Base-by-base conservation (phyloP, 1,140 invertebrate genomes). In the Elysia chlorotica region DNA sequence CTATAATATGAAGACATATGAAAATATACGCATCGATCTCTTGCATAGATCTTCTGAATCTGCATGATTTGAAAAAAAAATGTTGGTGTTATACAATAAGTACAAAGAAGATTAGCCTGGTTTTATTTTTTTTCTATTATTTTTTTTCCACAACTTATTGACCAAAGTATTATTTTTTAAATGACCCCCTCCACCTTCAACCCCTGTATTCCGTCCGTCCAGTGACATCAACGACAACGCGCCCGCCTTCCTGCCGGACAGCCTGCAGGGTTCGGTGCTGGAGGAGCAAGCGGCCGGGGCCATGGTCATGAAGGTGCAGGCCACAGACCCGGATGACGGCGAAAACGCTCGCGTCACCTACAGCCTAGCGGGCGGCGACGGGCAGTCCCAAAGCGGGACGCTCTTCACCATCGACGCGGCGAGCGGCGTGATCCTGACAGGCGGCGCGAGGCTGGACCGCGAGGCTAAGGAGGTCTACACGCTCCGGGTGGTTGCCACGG, bases 301-400 rank as follows among this genome's bases (percentile, higher is more conserved):
- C 0, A 91, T 92, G 28, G 90, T 94, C 0, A 93, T 1, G 33
- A n/a, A 36, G 48, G 80, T 87, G 0, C 74, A 63, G 10, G 85
- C 85, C 2, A 78, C 75, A 17, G 85, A 87, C 74, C 31, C 59
- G 23, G 97, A 99, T 86, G 94, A 94, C 82, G 95, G 93, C 33
- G 88, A 92, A 4, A 97, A 97, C 87, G 94, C 93, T 70, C 62
- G 84, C 76, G 74, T 86, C 66, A 59, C 79, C 67, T 84, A 83
- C 76, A 79, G 78, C 65, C 81, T 85, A 5, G 61, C 84, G 14
- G 54, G 77, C 31, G 83, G 37, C 25, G 56, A 67, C 21, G 31
- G 28, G 1, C 14, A 19, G 2, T 37, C 53, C 28, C n/a, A n/a
- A n/a, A n/a, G n/a, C n/a, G n/a, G n/a, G n/a, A n/a, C n/a, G n/a